Conservation (phyloP, 2,113 vertebrate species). For the Calyptomena viridis region DNA sequence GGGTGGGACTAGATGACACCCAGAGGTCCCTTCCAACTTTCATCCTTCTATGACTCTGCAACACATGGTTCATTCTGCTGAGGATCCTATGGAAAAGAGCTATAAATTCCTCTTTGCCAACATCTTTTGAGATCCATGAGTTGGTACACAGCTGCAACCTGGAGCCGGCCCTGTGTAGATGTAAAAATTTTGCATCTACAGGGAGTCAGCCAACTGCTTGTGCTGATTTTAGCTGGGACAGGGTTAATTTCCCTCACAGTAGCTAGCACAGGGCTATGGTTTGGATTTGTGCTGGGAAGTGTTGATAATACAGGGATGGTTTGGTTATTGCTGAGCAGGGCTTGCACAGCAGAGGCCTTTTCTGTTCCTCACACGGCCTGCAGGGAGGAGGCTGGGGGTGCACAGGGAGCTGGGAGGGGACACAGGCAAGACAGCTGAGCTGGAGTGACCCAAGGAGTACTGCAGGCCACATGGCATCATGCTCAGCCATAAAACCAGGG, state of each 20-base stretch:
- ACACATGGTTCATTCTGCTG: neutral
- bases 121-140: neutral
- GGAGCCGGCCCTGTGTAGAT: neutral
- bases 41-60: neutral
- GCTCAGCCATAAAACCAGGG: neutral
- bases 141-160: neutral
- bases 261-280: fast-evolving
- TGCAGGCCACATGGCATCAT: neutral
- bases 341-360: neutral
- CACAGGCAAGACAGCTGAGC: neutral
- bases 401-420: neutral
- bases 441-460: neutral
- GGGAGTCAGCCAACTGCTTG: neutral
- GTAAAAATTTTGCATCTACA: neutral
- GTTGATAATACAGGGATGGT: neutral
- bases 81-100: neutral
- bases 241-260: neutral
- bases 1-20: too few species aligned
- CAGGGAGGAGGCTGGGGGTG: fast-evolving
- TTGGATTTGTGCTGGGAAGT: neutral
- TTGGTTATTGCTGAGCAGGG: neutral
- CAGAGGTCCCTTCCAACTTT: neutral
- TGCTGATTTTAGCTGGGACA: neutral
- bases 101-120: neutral
- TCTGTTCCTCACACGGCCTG: fast-evolving